These are phyloP conservation scores for Aphidius colemani DNA, from an alignment of 2,888 invertebrate genomes.

Conservation along the genomic window DNA sequence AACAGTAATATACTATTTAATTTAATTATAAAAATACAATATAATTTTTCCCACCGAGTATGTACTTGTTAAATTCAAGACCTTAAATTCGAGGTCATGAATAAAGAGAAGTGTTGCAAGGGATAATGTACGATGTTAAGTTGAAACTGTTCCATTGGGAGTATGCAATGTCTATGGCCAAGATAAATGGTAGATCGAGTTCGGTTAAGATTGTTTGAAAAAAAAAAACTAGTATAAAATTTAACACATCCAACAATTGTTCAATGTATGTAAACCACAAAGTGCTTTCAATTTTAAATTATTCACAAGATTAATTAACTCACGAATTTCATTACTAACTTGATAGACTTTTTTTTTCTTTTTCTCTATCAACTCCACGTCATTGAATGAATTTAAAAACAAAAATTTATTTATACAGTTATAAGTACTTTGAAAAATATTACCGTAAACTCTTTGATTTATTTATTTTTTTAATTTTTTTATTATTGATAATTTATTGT, in stretches of 20 bases:
- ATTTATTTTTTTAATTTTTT: too few species aligned
- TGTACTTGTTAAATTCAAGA: neutral
- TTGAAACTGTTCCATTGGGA: conserved; percentile 32
- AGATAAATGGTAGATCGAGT: conserved; percentile 17
- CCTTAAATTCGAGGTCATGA: conserved; percentile 23
- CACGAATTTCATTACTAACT: too few species aligned
- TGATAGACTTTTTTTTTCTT: too few species aligned
- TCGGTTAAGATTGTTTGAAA: too few species aligned
- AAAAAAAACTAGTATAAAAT: conserved; percentile 11
- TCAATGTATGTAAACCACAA: conserved; percentile 14
- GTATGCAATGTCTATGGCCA: conserved; percentile 15
- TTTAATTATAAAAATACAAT: conserved; percentile 31
- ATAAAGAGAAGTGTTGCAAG: conserved; percentile 20
- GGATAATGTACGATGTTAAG: conserved; percentile 29
- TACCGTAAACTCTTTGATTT: too few species aligned
- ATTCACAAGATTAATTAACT: too few species aligned
- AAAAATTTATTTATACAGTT: too few species aligned
- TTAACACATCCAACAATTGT: conserved; percentile 19
- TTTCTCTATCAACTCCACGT: too few species aligned
- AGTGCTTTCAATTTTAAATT: neutral
- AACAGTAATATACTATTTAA: conserved; percentile 35
- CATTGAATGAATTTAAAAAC: too few species aligned
- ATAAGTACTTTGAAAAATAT: too few species aligned
- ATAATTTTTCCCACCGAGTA: too few species aligned
- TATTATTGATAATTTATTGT: too few species aligned